Evolutionary conservation across 2,797 vertebrate species (phyloP).

Genomic region (Phataginus tetradactyla): DNA sequence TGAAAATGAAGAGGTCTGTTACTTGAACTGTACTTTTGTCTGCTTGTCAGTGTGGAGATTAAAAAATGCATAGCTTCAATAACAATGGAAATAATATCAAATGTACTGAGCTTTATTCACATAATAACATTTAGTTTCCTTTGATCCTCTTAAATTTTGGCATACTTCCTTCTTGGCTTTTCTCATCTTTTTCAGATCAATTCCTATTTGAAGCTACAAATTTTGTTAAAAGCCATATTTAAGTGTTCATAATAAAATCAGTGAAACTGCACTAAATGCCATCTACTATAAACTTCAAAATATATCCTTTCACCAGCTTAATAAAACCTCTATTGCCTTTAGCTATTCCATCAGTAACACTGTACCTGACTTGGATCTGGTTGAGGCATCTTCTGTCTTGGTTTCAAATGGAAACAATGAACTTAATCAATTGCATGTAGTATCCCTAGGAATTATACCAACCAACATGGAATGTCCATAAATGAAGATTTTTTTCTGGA

Average conservation of each 20-base stretch:
- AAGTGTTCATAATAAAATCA: constrained; percentile 1
- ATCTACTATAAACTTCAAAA: not conserved
- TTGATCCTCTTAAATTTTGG: not conserved
- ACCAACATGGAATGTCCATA: not conserved
- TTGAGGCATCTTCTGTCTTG: not conserved
- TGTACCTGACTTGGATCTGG: not conserved
- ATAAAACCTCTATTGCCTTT: not conserved
- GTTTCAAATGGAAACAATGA: constrained; percentile 52
- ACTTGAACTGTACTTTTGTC: constrained; percentile 6
- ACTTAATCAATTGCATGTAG: not conserved
- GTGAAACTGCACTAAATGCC: not conserved
- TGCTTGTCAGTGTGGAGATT: not conserved
- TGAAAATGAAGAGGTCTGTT: not conserved
- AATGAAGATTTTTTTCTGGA: not conserved
- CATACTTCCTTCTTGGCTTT: not conserved
- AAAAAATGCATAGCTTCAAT: not conserved
- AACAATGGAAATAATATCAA: not conserved
- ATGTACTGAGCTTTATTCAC: not conserved
- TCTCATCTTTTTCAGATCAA: constrained; percentile 32
- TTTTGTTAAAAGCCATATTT: constrained; percentile 37
- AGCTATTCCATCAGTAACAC: not conserved
- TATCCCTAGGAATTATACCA: constrained; percentile 12
- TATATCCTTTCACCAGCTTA: not conserved
- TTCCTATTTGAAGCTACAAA: constrained; percentile 1
- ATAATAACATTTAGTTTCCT: not conserved